Conservation (phyloP, 2,797 vertebrate genomes). For the Microhierax caerulescens region DNA sequence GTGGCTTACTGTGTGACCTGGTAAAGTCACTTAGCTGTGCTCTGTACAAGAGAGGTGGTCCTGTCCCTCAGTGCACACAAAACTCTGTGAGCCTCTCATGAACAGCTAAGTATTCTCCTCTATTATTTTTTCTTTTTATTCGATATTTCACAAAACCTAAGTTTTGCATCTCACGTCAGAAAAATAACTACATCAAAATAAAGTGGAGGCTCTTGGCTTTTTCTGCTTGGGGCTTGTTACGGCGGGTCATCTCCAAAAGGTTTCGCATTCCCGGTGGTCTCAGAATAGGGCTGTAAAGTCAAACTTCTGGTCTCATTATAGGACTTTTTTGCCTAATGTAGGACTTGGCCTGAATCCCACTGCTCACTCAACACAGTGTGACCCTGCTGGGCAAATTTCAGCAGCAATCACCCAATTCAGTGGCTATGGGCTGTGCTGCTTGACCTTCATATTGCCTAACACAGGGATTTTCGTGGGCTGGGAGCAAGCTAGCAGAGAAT, state of each 20-base stretch:
- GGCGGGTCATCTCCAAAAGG: conserved; percentile 6
- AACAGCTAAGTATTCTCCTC: background rate
- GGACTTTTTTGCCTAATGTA: background rate
- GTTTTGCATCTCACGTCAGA: background rate
- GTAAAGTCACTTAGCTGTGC: background rate
- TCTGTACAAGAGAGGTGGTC: background rate
- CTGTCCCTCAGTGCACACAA: background rate
- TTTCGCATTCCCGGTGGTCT: conserved; percentile 39
- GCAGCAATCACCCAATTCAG: conserved; percentile 35
- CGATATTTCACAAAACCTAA: background rate
- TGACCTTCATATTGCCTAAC: background rate
- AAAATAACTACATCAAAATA: background rate
- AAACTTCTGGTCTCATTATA: conserved; percentile 7
- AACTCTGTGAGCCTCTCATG: background rate
- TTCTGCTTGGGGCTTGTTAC: background rate
- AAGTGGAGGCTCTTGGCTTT: background rate
- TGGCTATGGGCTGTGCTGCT: background rate
- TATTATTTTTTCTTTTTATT: background rate
- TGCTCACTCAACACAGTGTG: background rate
- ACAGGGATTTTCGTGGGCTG: background rate
- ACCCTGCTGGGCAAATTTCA: conserved; percentile 4
- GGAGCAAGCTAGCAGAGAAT: background rate
- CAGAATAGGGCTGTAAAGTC: conserved; percentile 15
- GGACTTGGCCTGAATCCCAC: conserved; percentile 25
- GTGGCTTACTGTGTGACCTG: background rate